A percentile compares a stretch with the other conserved stretches of the same genome.
Conservation (phyloP, 2,113 vertebrate species). For the Echinops telfairi region DNA sequence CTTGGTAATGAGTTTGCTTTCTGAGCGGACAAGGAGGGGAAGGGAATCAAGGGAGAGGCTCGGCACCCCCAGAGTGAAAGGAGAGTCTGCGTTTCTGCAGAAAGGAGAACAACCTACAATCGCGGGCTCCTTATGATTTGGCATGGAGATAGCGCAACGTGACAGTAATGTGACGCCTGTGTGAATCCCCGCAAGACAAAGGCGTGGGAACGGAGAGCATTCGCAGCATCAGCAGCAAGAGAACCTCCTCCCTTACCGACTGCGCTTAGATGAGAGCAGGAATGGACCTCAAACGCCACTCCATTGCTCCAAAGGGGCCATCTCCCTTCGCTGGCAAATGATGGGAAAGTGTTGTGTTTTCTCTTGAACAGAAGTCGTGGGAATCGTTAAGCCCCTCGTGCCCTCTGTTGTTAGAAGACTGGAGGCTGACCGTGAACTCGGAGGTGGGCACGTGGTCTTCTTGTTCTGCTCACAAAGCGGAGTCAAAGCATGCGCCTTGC, state of each 20-base stretch:
- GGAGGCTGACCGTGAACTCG: constrained; percentile 23
- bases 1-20: constrained; percentile 83
- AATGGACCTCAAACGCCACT: constrained; percentile 19
- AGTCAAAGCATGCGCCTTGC: constrained; percentile 6
- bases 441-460: not conserved
- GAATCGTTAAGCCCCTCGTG: constrained; percentile 1
- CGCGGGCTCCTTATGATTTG: constrained; percentile 75
- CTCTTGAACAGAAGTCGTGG: constrained; percentile 56
- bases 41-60: constrained; percentile 74
- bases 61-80: constrained; percentile 70
- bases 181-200: constrained; percentile 63
- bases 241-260: not conserved
- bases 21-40: constrained; percentile 73
- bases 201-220: constrained; percentile 54
- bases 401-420: constrained; percentile 62
- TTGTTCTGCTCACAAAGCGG: not conserved
- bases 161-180: constrained; percentile 64
- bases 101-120: constrained; percentile 74
- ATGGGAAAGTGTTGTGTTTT: constrained; percentile 63
- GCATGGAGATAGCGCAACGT: constrained; percentile 68
- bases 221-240: constrained; percentile 26
- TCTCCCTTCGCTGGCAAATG: constrained; percentile 61
- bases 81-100: constrained; percentile 66
- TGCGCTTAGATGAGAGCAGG: not conserved
- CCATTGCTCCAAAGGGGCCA: constrained; percentile 59